These are phyloP conservation scores for Hydrolagus affinis DNA, from an alignment of 2,113 vertebrate genomes.

Conservation along the genomic window DNA sequence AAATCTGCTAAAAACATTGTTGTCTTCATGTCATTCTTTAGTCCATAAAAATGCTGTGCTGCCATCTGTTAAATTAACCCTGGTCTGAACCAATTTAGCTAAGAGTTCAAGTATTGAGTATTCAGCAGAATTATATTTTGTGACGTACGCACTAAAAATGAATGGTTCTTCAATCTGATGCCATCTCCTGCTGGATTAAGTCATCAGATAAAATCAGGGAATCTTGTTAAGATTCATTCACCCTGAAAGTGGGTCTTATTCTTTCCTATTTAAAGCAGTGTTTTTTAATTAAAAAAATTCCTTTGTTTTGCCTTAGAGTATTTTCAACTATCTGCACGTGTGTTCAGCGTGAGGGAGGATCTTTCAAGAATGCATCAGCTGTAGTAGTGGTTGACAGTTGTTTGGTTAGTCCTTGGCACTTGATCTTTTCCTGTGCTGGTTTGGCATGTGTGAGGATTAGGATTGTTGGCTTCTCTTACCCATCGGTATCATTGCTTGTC, in stretches of 20 bases:
- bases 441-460: no score
- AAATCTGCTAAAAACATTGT: neutral
- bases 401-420: neutral
- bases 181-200: neutral
- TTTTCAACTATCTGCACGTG: no score
- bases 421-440: no score
- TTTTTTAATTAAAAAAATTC: no score
- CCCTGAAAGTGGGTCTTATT: no score
- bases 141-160: neutral
- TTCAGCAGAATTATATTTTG: neutral
- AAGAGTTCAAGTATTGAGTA: neutral
- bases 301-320: no score
- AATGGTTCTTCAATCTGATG: neutral
- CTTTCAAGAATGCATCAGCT: no score
- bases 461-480: no score
- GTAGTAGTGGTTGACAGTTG: neutral
- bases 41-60: neutral
- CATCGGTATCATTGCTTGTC: neutral
- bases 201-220: neutral
- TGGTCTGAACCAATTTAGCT: neutral
- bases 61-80: conserved; percentile 6
- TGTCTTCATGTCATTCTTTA: neutral
- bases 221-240: neutral
- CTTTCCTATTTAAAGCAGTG: no score
- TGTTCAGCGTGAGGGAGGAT: no score